These are phyloP conservation scores for Orthonevra nobilis DNA, from an alignment of 2,888 invertebrate genomes.

Conservation along the genomic window DNA sequence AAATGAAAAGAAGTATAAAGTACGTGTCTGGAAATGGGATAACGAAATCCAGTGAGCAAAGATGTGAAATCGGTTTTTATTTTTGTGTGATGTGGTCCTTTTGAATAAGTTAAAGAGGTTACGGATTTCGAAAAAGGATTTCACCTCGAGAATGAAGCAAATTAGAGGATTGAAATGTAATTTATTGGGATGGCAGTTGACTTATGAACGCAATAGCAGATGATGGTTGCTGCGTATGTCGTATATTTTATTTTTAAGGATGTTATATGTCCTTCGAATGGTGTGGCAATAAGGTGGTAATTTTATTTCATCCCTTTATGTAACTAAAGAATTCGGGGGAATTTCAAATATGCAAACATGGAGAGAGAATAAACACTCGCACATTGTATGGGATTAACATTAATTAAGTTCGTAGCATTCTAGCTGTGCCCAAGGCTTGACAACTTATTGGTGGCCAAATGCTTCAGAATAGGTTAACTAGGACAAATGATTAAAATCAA, in stretches of 20 bases:
- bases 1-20: constrained; percentile 29
- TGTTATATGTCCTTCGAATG: constrained; percentile 4
- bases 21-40: constrained; percentile 65
- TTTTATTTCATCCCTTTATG: too few species aligned
- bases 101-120: constrained; percentile 66
- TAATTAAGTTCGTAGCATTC: too few species aligned
- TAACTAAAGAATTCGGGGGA: too few species aligned
- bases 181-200: constrained; percentile 67
- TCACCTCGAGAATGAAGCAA: constrained; percentile 67
- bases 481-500: too few species aligned
- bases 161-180: constrained; percentile 69
- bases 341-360: too few species aligned
- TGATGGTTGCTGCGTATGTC: constrained; percentile 61
- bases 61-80: constrained; percentile 39
- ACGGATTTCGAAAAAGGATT: constrained; percentile 57
- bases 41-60: constrained; percentile 41
- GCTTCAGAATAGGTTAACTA: too few species aligned
- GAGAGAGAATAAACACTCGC: too few species aligned
- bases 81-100: constrained; percentile 18
- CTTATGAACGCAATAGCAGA: constrained; percentile 65
- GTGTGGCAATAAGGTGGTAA: constrained; percentile 33
- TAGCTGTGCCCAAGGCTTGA: too few species aligned
- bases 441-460: too few species aligned
- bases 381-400: too few species aligned
- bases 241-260: constrained; percentile 33